phyloP scores from a whole-genome alignment of 1,140 invertebrate species.

The Lysiphlebus fabarum region DNA sequence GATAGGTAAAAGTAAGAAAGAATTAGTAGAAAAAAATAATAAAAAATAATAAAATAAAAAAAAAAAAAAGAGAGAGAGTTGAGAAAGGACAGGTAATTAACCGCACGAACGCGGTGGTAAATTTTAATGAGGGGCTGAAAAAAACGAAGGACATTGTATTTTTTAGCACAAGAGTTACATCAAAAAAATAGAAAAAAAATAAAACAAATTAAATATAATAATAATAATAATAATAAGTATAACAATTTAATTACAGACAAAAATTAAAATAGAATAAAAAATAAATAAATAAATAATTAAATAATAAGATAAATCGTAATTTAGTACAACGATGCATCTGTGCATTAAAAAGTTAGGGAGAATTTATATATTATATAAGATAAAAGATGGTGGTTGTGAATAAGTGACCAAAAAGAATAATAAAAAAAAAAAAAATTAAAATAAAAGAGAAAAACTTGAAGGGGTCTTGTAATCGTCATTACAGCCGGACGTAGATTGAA shows the following conservation, averaged over 20 bases:
- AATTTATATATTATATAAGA: no score
- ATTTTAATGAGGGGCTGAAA: constrained; percentile 25
- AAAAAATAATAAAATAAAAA: constrained; percentile 9
- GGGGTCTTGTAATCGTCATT: constrained; percentile 1
- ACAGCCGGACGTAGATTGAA: constrained; percentile 13
- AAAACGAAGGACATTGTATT: constrained; percentile 22
- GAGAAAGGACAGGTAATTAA: constrained; percentile 28
- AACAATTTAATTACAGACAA: not conserved
- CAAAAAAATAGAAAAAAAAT: not conserved
- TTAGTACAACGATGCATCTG: not conserved
- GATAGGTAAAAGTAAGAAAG: not conserved
- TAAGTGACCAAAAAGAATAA: constrained; percentile 9
- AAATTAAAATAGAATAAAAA: not conserved
- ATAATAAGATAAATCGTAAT: not conserved
- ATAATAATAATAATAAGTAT: not conserved
- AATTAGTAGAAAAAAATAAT: constrained; percentile 15
- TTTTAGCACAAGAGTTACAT: not conserved
- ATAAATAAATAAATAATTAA: not conserved
- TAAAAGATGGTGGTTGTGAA: not conserved
- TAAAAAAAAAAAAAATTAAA: not conserved
- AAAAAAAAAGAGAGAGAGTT: not conserved
- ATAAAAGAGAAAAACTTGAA: not conserved
- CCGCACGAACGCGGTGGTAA: constrained; percentile 29
- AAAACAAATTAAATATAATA: not conserved
- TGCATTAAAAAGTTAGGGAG: no score